Evolutionary conservation across 2,888 invertebrate genomes (phyloP).

Genomic region (Hedychridium roseum): DNA sequence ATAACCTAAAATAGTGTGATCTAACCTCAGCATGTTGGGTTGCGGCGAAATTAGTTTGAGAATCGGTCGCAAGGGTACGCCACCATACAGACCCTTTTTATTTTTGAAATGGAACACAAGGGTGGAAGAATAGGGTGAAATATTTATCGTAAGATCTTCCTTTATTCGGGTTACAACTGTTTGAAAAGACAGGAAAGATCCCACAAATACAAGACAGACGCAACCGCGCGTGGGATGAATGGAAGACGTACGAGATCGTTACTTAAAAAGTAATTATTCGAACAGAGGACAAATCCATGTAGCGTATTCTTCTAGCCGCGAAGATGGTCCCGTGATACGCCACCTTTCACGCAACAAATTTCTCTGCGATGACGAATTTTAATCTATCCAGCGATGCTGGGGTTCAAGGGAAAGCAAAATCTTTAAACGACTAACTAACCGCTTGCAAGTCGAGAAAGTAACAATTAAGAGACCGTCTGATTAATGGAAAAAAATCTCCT

Average conservation of each 20-base stretch:
- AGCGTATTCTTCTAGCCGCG: conserved; percentile 5
- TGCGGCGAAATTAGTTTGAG: too few species aligned
- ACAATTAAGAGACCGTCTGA: background rate
- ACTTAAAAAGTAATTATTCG: conserved; percentile 23
- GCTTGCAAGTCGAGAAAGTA: background rate
- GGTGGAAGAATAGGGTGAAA: too few species aligned
- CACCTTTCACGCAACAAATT: conserved; percentile 2
- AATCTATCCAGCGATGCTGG: too few species aligned
- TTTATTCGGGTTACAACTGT: conserved; percentile 46
- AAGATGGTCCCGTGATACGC: conserved; percentile 38
- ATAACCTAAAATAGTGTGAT: too few species aligned
- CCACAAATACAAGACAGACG: conserved; percentile 35
- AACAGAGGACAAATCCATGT: conserved; percentile 23
- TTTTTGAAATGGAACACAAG: too few species aligned
- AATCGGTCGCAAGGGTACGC: too few species aligned
- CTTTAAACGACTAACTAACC: background rate
- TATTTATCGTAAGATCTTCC: conserved; percentile 39
- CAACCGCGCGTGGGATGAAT: conserved; percentile 36
- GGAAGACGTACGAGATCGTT: conserved; percentile 51
- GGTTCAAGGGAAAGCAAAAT: too few species aligned
- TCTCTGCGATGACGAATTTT: background rate
- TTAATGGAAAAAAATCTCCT: background rate
- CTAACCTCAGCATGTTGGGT: too few species aligned
- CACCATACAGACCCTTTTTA: too few species aligned
- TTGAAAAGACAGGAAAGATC: conserved; percentile 36